Evolutionary conservation across 2,113 vertebrate genomes (phyloP), one percentile per base, ranked within the genome.

Genomic region (Bungarus multicinctus): DNA sequence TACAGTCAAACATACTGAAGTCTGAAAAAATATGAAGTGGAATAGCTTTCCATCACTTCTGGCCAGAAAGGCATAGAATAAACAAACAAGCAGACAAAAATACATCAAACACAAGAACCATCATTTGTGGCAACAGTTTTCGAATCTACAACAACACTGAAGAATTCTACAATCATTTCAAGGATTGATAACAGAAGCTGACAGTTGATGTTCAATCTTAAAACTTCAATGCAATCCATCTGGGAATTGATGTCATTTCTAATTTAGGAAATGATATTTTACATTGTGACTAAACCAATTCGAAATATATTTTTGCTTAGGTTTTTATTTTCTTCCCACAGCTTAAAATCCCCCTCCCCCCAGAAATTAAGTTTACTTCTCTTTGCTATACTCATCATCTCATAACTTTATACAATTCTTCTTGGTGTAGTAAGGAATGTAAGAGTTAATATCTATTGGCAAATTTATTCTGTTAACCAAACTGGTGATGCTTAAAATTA

Each of bases 241-340:
- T 94, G 91, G 91, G 94, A 96, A 89, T 5, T 1, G 94, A 93
- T 91, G 45, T 92, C 69, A 95, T 55, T 95, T 96, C 57, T 20
- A 95, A 89, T 96, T 95, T 94, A 85, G 95, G 91, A 25, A 90
- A 22, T 25, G 53, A 89, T 96, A 96, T 96, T 97, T 96, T 94
- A 96, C 94, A 55, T 90, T 55, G 30, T 22, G 7, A 5, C 43
- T 95, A 60, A 89, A 95, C 53, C 10, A 91, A 8, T 92, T n/a
- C 54, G n/a, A 96, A 91, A 8, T 45, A 92, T 10, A 91, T 3
- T 23, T 89, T 20, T 10, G 58, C 53, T 89, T 11, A 45, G 85
- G 23, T 89, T 47, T 10, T 16, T 69, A 8, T 22, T 57, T 55
- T 12, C 52, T 92, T 95, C 23, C 5, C 89, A 16, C 53, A 91